Percentiles rank a stretch among this genome's conserved stretches.
These are phyloP conservation scores for Pterois miles DNA, from an alignment of 2,797 vertebrate species.

Conservation along the genomic window DNA sequence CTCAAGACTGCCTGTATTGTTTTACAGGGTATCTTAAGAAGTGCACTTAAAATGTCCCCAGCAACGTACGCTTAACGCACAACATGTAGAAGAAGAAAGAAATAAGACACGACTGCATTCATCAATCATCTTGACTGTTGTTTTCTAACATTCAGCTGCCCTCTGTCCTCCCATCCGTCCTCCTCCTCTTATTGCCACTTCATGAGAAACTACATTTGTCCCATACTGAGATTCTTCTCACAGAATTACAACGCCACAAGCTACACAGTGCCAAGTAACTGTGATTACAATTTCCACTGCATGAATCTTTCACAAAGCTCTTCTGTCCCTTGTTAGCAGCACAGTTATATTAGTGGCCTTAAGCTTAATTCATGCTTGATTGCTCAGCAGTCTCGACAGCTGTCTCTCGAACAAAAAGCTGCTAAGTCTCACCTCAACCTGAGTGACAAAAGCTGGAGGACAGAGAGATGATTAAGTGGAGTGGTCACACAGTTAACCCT, in stretches of 20 bases:
- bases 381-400: constrained; percentile 1
- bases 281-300: constrained; percentile 11
- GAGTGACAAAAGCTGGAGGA: constrained; percentile 30
- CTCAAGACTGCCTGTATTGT: neutral
- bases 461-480: constrained; percentile 6
- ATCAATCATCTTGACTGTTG: neutral
- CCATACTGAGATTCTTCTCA: neutral
- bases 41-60: neutral
- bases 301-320: constrained; percentile 1
- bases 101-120: neutral
- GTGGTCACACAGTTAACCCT: constrained; percentile 14
- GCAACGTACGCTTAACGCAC: neutral
- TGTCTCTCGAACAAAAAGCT: constrained; percentile 23
- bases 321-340: neutral
- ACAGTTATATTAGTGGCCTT: constrained; percentile 1
- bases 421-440: neutral
- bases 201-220: neutral
- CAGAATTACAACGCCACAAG: neutral
- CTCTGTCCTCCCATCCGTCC: neutral
- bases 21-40: neutral
- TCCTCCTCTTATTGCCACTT: neutral
- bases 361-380: constrained; percentile 27
- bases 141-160: neutral
- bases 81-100: neutral
- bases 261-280: neutral